A percentile compares a stretch with the other conserved stretches of the same genome.
Evolutionary conservation across 2,113 vertebrate species (phyloP).

Genomic region (Geococcyx californianus): DNA sequence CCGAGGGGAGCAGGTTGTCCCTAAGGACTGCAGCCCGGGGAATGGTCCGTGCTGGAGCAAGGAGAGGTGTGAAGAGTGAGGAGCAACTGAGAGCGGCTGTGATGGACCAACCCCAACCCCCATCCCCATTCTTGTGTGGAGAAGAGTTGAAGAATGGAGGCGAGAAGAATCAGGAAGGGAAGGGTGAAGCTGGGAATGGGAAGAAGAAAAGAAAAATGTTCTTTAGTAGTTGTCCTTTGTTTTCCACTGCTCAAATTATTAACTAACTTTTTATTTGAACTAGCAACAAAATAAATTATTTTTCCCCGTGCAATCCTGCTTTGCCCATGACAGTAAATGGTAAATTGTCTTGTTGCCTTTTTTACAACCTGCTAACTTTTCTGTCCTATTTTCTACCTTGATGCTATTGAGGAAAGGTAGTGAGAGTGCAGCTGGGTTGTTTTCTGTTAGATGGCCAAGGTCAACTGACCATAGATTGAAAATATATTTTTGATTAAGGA

Average conservation of each 20-base stretch:
- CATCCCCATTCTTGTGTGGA: too few relatives aligned
- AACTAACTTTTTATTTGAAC: neutral
- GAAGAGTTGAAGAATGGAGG: too few relatives aligned
- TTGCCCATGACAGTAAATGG: rapidly evolving
- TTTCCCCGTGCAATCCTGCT: neutral
- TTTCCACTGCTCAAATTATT: neutral
- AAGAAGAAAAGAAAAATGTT: neutral
- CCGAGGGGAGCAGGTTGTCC: too few relatives aligned
- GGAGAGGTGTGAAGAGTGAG: neutral
- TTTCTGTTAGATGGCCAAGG: neutral
- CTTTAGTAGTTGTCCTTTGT: neutral
- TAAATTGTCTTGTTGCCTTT: neutral
- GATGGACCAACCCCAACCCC: neutral
- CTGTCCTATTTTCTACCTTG: neutral
- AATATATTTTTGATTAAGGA: neutral
- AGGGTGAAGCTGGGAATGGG: rapidly evolving
- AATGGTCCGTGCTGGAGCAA: neutral
- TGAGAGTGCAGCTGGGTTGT: neutral
- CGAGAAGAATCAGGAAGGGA: too few relatives aligned
- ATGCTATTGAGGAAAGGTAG: neutral
- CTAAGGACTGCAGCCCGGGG: neutral
- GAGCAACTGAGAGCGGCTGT: neutral
- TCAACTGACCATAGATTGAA: rapidly evolving
- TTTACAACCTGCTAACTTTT: neutral
- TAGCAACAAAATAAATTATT: neutral